These are phyloP conservation scores for Drosophila anomalata DNA, from an alignment of 2,888 invertebrate species.

Conservation along the genomic window DNA sequence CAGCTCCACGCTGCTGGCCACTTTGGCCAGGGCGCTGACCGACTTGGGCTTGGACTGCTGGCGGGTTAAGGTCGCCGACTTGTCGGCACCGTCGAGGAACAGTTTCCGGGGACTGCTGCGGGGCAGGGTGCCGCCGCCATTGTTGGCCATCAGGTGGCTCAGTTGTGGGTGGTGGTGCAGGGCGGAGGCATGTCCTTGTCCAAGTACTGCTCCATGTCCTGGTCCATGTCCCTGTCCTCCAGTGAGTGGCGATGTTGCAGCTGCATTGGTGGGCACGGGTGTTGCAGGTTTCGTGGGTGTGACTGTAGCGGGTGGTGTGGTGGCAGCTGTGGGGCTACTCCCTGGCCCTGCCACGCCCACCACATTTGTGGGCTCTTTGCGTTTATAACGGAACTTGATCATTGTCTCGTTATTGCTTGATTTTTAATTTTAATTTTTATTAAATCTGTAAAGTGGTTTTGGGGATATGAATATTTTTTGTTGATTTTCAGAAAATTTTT, in stretches of 20 bases:
- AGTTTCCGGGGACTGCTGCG: constrained; percentile 81
- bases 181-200: constrained; percentile 3
- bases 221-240: background rate
- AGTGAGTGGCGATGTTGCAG: background rate
- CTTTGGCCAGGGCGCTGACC: constrained; percentile 72
- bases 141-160: constrained; percentile 69
- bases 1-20: constrained; percentile 77
- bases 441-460: background rate
- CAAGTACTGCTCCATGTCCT: background rate
- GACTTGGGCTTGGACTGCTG: constrained; percentile 68
- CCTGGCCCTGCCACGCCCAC: constrained; percentile 51
- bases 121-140: constrained; percentile 76
- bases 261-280: background rate
- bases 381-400: constrained; percentile 88
- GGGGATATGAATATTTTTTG: background rate
- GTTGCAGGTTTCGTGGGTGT: constrained; percentile 7
- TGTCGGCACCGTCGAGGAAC: constrained; percentile 65
- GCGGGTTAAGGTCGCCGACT: constrained; percentile 81
- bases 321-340: background rate
- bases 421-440: background rate
- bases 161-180: constrained; percentile 68
- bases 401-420: constrained; percentile 73
- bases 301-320: background rate
- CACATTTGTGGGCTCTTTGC: constrained; percentile 85
- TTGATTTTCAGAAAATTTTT: background rate